phyloP scores from a whole-genome alignment of 2,113 vertebrate genomes.

The Gadus macrocephalus region DNA sequence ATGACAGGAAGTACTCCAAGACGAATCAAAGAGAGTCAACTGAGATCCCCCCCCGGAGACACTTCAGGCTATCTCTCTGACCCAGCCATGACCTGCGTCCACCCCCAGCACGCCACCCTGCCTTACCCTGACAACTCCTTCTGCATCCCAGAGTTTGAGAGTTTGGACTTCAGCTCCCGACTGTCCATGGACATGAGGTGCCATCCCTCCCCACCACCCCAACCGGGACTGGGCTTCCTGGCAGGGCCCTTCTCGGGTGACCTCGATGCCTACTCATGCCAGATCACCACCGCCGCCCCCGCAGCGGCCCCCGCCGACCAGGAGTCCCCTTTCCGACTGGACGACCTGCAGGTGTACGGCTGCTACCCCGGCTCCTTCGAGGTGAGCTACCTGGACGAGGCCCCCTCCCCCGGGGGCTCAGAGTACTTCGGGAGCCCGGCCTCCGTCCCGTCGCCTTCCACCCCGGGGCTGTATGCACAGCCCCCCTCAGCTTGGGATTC shows the following conservation, averaged over 20 bases:
- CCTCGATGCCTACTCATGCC: constrained; percentile 87
- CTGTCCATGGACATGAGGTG: constrained; percentile 78
- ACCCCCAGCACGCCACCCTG: constrained; percentile 82
- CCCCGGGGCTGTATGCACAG: constrained; percentile 79
- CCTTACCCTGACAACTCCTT: constrained; percentile 70
- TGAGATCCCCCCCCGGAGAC: constrained; percentile 18
- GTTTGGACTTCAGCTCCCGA: constrained; percentile 75
- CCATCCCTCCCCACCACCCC: constrained; percentile 68
- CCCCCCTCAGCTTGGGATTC: constrained; percentile 82
- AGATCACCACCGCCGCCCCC: constrained; percentile 70
- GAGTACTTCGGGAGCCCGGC: constrained; percentile 88
- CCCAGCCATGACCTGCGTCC: constrained; percentile 93
- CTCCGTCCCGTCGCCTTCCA: constrained; percentile 80
- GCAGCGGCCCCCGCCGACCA: constrained; percentile 41
- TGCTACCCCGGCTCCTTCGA: constrained; percentile 86
- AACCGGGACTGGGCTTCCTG: constrained; percentile 87
- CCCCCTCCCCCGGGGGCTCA: constrained; percentile 81
- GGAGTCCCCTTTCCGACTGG: constrained; percentile 77
- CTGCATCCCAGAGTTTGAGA: constrained; percentile 76
- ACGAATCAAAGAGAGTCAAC: too few relatives aligned
- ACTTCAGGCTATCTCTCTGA: background rate
- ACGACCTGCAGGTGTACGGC: constrained; percentile 89
- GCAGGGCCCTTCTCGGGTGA: constrained; percentile 79
- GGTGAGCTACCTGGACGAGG: constrained; percentile 75
- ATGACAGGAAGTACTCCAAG: too few relatives aligned